Base-by-base conservation (phyloP, 2,113 vertebrate genomes). In the Kryptolebias marmoratus region DNA sequence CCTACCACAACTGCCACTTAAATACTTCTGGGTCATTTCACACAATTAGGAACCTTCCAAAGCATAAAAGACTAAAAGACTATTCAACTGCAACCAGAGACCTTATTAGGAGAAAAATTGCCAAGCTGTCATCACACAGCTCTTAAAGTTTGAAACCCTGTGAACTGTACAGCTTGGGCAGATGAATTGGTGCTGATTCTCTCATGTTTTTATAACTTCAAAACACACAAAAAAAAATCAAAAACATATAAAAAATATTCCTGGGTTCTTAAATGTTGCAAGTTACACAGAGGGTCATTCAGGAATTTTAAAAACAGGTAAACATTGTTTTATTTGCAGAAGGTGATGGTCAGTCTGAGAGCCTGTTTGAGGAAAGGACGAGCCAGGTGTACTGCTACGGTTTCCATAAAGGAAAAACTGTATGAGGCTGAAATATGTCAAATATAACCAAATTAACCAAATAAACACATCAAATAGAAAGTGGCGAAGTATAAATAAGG, bases 391-490 rank as follows among this genome's bases (percentile, higher is more conserved):
- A 45, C 48, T 12, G 71, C 82, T 80, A 32, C 13, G 15, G 58
- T 83, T 22, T 18, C 64, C 48, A 65, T 76, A 22, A 49, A 28
- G 70, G 68, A 56, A 75, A 84, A 79, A 73, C 48, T 71, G 79
- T 66, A 64, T 76, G 16, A 75, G 39, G 69, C 61, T 69, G 59
- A 76, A 79, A 77, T 90, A 88, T 91, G 91, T 89, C 79, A 78
- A 90, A 79, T 68, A 3, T 56, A 44, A 63, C 71, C 45, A 81
- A 89, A 91, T 27, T 30, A 42, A 71, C 42, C 64, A 84, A 80
- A 79, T 36, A 87, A 89, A 89, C 70, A 75, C 54, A 44, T 45
- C 39, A 42, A 56, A 81, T 81, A 70, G 84, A 83, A 75, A 61
- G 73, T 75, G 75, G 77, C 2, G 2, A 39, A 61, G 80, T 59